Conservation (phyloP, 2,888 invertebrate species). For the Drosophila niveifrons region DNA sequence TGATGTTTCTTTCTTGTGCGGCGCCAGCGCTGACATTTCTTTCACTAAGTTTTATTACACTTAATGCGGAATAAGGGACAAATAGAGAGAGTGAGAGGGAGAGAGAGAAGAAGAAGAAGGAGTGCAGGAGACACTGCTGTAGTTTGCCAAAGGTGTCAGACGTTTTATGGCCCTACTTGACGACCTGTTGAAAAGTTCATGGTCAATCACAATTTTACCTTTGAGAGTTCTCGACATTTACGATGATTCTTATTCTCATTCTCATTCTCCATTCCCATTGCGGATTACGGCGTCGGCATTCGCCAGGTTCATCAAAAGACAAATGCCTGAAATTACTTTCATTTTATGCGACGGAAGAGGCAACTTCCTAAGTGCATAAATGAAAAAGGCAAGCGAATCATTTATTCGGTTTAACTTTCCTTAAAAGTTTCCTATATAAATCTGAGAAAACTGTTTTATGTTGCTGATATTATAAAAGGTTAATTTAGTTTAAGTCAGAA, state of each 20-base stretch:
- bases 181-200: constrained; percentile 78
- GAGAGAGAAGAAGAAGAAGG: no score
- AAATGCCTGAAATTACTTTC: constrained; percentile 36
- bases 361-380: constrained; percentile 13
- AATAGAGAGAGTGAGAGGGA: background rate
- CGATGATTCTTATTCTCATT: constrained; percentile 10
- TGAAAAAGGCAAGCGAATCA: constrained; percentile 18
- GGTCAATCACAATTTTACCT: constrained; percentile 61
- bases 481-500: background rate
- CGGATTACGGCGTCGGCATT: constrained; percentile 10
- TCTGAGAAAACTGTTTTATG: background rate
- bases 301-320: constrained; percentile 39
- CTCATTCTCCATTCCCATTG: background rate
- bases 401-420: background rate
- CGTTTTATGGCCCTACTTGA: constrained; percentile 71
- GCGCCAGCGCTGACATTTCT: constrained; percentile 63
- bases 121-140: no score
- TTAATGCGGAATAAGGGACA: constrained; percentile 15
- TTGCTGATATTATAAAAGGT: background rate
- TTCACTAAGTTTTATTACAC: constrained; percentile 41
- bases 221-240: constrained; percentile 31
- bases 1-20: constrained; percentile 52
- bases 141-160: constrained; percentile 71
- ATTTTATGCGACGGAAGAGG: constrained; percentile 3
- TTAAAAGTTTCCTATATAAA: background rate